Evolutionary conservation across 2,888 invertebrate genomes (phyloP).

Genomic region (Cheilosia grossa): DNA sequence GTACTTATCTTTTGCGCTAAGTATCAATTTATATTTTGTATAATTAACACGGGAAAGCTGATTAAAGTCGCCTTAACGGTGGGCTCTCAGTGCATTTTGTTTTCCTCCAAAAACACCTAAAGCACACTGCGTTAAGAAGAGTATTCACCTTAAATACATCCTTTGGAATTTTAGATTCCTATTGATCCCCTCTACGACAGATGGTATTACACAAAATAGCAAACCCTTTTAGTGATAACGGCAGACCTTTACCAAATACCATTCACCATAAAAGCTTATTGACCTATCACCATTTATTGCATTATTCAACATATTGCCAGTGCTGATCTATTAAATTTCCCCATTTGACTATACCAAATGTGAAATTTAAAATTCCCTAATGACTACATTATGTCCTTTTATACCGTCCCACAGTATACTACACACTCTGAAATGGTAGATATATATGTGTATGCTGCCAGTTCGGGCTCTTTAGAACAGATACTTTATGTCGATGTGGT

Average conservation of each 20-base stretch:
- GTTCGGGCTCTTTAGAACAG: constrained; percentile 41
- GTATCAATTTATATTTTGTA: no score
- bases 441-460: constrained; percentile 6
- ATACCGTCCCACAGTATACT: constrained; percentile 27
- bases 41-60: no score
- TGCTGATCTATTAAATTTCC: constrained; percentile 59
- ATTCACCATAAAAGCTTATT: neutral
- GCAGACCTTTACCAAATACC: neutral
- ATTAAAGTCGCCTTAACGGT: no score
- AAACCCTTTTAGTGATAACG: neutral
- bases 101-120: no score
- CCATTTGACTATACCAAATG: constrained; percentile 54
- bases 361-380: constrained; percentile 72
- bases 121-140: no score
- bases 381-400: constrained; percentile 63
- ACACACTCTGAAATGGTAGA: constrained; percentile 15
- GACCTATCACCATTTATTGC: constrained; percentile 1
- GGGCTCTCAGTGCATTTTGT: no score
- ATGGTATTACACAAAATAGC: no score
- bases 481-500: constrained; percentile 72
- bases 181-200: no score
- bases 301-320: constrained; percentile 25
- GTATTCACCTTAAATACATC: no score
- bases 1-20: no score
- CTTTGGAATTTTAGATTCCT: no score